Evolutionary conservation across 2,888 invertebrate genomes (phyloP).

Genomic region (Cartodere bifasciata): DNA sequence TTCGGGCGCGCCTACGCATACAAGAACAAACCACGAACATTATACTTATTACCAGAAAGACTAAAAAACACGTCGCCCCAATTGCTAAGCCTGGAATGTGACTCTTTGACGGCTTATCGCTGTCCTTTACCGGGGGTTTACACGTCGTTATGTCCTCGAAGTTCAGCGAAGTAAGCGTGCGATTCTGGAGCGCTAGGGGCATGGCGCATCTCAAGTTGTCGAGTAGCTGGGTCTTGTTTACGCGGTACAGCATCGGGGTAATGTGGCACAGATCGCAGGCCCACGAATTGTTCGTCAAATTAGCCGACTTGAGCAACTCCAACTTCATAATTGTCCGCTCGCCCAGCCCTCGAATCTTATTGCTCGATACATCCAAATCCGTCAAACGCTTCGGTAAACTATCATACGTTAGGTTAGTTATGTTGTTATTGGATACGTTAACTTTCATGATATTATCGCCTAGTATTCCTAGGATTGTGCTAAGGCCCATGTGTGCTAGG

Average conservation of each 20-base stretch:
- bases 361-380: slow-evolving; percentile 60
- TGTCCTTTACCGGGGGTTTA: slow-evolving; percentile 37
- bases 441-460: slow-evolving; percentile 48
- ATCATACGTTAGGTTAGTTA: slow-evolving; percentile 44
- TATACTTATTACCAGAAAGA: slow-evolving; percentile 38
- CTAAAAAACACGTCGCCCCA: slow-evolving; percentile 36
- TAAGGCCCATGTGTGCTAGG: slow-evolving; percentile 45
- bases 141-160: slow-evolving; percentile 35
- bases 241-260: slow-evolving; percentile 42
- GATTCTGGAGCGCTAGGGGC: slow-evolving; percentile 43
- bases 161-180: slow-evolving; percentile 29
- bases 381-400: slow-evolving; percentile 45
- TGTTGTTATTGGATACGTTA: slow-evolving; percentile 62
- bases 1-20: slow-evolving; percentile 54
- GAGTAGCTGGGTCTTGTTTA: slow-evolving; percentile 42
- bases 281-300: slow-evolving; percentile 53
- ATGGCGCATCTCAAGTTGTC: slow-evolving; percentile 44
- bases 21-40: slow-evolving; percentile 47
- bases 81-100: slow-evolving; percentile 37
- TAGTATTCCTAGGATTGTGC: slow-evolving; percentile 41
- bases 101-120: slow-evolving; percentile 29
- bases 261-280: slow-evolving; percentile 54
- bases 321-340: slow-evolving; percentile 44
- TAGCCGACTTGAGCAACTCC: slow-evolving; percentile 42
- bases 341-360: slow-evolving; percentile 51